Evolutionary conservation across 2,888 invertebrate genomes (phyloP).

Genomic region (Rhagium mordax): DNA sequence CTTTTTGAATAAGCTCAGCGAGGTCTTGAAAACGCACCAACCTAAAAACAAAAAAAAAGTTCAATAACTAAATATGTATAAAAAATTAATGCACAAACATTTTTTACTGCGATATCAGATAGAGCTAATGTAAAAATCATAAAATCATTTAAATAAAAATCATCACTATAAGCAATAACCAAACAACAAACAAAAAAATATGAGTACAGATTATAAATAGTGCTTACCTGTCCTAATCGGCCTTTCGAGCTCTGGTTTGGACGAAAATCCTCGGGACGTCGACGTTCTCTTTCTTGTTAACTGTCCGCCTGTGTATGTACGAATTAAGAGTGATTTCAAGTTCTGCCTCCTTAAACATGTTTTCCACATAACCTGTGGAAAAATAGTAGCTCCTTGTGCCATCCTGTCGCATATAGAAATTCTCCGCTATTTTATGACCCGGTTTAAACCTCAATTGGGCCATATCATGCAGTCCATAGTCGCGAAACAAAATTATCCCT

Average conservation of each 20-base stretch:
- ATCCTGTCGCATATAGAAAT: conserved; percentile 97
- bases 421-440: conserved; percentile 92
- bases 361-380: conserved; percentile 78
- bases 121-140: conserved; percentile 39
- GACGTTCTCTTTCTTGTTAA: conserved; percentile 93
- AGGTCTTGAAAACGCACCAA: too few species aligned
- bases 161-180: conserved; percentile 23
- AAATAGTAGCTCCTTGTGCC: conserved; percentile 93
- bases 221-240: conserved; percentile 8
- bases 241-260: conserved; percentile 83
- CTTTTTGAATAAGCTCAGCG: too few species aligned
- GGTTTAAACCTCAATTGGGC: conserved; percentile 95
- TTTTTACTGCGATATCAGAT: conserved; percentile 29
- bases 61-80: conserved; percentile 20
- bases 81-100: conserved; percentile 10
- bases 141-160: conserved; percentile 18
- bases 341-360: conserved; percentile 79
- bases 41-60: conserved; percentile 29
- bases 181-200: background rate
- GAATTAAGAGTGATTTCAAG: conserved; percentile 80
- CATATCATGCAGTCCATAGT: conserved; percentile 97
- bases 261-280: conserved; percentile 94
- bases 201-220: background rate
- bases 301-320: conserved; percentile 90
- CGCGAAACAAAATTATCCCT: conserved; percentile 89